These are phyloP conservation scores for Pocillopora verrucosa DNA, from an alignment of 64 coral and sea anemone species.

Conservation along the genomic window DNA sequence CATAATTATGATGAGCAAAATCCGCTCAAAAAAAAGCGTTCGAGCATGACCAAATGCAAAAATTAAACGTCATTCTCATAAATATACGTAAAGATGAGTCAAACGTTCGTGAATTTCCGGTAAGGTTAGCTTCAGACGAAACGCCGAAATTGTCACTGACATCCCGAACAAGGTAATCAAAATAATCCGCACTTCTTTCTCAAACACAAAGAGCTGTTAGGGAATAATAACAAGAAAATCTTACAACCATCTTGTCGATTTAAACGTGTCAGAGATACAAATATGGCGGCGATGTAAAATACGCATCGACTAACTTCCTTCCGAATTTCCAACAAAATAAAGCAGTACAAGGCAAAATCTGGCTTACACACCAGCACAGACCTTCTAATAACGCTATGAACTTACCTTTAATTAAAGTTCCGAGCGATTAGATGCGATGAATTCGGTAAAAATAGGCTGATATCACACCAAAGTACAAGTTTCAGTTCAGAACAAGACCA, in stretches of 20 bases:
- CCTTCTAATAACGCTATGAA: not conserved
- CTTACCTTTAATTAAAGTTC: slow-evolving; percentile 20
- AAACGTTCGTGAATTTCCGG: slow-evolving; percentile 32
- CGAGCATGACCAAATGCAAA: slow-evolving; percentile 30
- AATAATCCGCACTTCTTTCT: not conserved
- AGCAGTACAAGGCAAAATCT: not conserved
- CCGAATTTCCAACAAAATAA: not conserved
- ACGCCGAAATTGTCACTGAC: not conserved
- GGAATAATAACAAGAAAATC: slow-evolving; percentile 22
- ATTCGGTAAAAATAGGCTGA: slow-evolving; percentile 1
- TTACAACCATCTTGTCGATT: not conserved
- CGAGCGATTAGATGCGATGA: not conserved
- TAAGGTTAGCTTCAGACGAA: not conserved
- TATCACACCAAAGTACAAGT: slow-evolving; percentile 11
- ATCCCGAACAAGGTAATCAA: not conserved
- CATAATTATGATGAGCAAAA: not conserved
- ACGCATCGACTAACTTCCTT: slow-evolving; percentile 17
- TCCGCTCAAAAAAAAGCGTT: not conserved
- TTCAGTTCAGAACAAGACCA: slow-evolving; percentile 29
- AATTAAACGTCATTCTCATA: not conserved
- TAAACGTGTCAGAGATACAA: slow-evolving; percentile 7
- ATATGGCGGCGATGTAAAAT: slow-evolving; percentile 25
- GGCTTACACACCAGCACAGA: not conserved
- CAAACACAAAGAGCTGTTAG: not conserved
- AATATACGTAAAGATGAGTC: not conserved